Conservation (phyloP, 2,888 invertebrate genomes). For the Malthinus flaveolus region DNA sequence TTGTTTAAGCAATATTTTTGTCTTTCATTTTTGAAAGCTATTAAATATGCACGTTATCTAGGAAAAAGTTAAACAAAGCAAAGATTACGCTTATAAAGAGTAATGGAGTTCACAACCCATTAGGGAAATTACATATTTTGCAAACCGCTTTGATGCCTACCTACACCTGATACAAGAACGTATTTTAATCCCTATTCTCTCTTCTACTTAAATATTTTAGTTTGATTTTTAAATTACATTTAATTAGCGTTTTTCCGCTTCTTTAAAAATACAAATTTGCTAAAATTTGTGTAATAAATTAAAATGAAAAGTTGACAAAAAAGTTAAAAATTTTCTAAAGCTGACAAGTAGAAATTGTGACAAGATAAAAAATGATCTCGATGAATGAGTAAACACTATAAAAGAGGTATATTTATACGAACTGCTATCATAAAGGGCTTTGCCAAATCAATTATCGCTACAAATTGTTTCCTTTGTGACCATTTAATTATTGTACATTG, state of each 20-base stretch:
- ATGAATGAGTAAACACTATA: slow-evolving; percentile 18
- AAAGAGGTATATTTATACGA: background rate
- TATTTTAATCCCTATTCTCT: slow-evolving; percentile 1
- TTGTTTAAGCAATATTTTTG: background rate
- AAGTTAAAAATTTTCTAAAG: slow-evolving; percentile 16
- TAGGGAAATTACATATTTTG: slow-evolving; percentile 12
- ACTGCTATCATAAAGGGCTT: background rate
- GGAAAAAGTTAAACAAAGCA: slow-evolving; percentile 5
- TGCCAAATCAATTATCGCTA: background rate
- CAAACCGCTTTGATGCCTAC: background rate
- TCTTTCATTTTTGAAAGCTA: slow-evolving; percentile 8
- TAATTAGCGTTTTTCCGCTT: too few relatives aligned
- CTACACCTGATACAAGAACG: slow-evolving; percentile 1
- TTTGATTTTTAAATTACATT: too few relatives aligned
- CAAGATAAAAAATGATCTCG: slow-evolving; percentile 12
- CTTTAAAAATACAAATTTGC: too few relatives aligned
- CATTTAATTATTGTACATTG: too few relatives aligned
- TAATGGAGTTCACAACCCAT: slow-evolving; percentile 1
- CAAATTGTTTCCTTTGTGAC: slow-evolving; percentile 5
- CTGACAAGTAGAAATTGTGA: slow-evolving; percentile 17
- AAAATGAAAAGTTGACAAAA: background rate
- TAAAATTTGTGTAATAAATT: background rate
- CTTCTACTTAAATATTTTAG: too few relatives aligned
- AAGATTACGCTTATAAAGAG: slow-evolving; percentile 5
- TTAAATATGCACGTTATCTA: slow-evolving; percentile 9